These are phyloP conservation scores for Ferrisia virgata DNA, from an alignment of 2,888 invertebrate species.

Conservation along the genomic window DNA sequence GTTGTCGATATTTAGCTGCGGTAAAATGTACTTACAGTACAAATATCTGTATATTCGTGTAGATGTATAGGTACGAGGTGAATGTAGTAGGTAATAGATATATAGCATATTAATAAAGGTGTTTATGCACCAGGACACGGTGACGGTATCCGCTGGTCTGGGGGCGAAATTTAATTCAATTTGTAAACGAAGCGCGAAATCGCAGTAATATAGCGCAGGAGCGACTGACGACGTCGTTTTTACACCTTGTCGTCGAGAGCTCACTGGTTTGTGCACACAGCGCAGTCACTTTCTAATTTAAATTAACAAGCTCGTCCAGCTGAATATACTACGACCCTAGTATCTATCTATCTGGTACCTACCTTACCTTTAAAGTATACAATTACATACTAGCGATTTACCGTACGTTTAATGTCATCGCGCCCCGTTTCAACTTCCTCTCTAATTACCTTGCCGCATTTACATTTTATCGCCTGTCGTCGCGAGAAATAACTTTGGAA, in stretches of 20 bases:
- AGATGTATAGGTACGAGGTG: background rate
- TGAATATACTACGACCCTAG: background rate
- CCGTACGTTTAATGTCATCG: background rate
- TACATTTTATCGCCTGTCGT: background rate
- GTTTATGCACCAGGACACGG: background rate
- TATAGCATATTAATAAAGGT: background rate
- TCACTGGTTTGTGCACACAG: background rate
- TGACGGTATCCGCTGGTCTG: background rate
- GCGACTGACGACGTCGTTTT: background rate
- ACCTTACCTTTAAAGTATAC: no score
- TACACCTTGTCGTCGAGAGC: background rate
- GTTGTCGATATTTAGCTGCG: background rate
- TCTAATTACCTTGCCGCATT: background rate
- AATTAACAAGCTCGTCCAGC: constrained; percentile 15
- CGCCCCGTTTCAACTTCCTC: background rate
- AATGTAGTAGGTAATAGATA: background rate
- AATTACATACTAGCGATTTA: no score
- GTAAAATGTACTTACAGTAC: background rate
- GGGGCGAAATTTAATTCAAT: constrained; percentile 13
- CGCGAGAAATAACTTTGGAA: no score
- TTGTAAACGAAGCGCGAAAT: constrained; percentile 31
- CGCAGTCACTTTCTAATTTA: constrained; percentile 26
- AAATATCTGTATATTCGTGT: background rate
- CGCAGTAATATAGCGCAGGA: background rate
- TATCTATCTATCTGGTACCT: no score